These are phyloP conservation scores for Melanitta fusca DNA, from an alignment of 2,797 vertebrate species.

Conservation along the genomic window DNA sequence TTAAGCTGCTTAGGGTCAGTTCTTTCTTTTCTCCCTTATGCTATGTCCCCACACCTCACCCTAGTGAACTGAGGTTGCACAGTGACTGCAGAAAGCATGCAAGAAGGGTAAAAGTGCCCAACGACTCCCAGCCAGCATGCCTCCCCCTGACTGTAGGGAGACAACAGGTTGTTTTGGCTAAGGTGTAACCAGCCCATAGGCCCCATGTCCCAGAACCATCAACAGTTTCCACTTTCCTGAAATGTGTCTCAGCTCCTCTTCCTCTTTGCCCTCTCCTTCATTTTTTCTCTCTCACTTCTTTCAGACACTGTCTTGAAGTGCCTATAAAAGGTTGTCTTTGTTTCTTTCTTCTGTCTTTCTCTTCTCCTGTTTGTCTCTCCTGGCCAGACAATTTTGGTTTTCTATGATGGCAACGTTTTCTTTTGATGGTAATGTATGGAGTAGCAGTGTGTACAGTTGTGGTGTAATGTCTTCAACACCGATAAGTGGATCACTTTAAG, in stretches of 20 bases:
- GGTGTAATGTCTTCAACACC: rapidly evolving
- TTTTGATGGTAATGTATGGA: background rate
- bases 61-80: background rate
- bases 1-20: background rate
- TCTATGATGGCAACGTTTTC: background rate
- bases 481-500: background rate
- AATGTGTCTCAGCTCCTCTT: background rate
- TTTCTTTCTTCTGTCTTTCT: background rate
- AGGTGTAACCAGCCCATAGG: background rate
- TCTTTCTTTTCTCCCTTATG: background rate
- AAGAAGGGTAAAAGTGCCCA: background rate
- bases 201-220: background rate
- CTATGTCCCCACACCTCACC: background rate
- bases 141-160: background rate
- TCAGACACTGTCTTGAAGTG: background rate
- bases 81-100: background rate
- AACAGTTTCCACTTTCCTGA: background rate
- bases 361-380: background rate
- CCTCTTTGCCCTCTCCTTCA: background rate
- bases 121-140: background rate
- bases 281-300: background rate
- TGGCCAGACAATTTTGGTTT: background rate
- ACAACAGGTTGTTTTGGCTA: background rate
- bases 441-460: background rate
- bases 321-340: background rate